Evolutionary conservation across 2,888 invertebrate species (phyloP).

Genomic region (Reticulitermes lucifugus): DNA sequence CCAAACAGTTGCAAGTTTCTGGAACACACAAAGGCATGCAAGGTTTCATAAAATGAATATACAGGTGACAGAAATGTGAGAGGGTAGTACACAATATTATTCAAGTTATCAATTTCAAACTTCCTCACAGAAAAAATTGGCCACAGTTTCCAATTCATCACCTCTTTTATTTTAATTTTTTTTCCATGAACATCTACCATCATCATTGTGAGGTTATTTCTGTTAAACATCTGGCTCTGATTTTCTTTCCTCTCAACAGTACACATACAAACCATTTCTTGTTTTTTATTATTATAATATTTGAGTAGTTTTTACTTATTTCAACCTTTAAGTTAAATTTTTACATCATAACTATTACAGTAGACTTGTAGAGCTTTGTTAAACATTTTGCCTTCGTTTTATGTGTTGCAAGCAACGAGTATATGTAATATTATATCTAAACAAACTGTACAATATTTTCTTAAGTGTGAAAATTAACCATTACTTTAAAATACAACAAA

Average conservation of each 20-base stretch:
- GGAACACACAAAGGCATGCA: too few relatives aligned
- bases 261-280: neutral
- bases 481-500: slow-evolving; percentile 46
- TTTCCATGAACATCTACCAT: slow-evolving; percentile 12
- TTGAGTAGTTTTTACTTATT: slow-evolving; percentile 1
- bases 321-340: slow-evolving; percentile 32
- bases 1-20: too few relatives aligned
- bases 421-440: slow-evolving; percentile 44
- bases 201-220: neutral
- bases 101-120: neutral
- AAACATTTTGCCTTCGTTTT: slow-evolving; percentile 32
- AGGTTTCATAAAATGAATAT: too few relatives aligned
- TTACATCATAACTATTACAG: slow-evolving; percentile 33
- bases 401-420: slow-evolving; percentile 45
- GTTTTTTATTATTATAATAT: neutral
- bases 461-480: slow-evolving; percentile 47
- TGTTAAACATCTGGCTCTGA: slow-evolving; percentile 19
- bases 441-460: slow-evolving; percentile 46
- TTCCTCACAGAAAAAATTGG: neutral
- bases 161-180: slow-evolving; percentile 11
- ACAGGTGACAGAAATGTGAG: too few relatives aligned
- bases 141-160: neutral
- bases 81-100: neutral
- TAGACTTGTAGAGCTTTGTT: slow-evolving; percentile 34
- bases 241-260: slow-evolving; percentile 5